A percentile compares a stretch with the other conserved stretches of the same genome.
phyloP scores from a whole-genome alignment of 2,888 invertebrate species.

The Macrophya annulata region DNA sequence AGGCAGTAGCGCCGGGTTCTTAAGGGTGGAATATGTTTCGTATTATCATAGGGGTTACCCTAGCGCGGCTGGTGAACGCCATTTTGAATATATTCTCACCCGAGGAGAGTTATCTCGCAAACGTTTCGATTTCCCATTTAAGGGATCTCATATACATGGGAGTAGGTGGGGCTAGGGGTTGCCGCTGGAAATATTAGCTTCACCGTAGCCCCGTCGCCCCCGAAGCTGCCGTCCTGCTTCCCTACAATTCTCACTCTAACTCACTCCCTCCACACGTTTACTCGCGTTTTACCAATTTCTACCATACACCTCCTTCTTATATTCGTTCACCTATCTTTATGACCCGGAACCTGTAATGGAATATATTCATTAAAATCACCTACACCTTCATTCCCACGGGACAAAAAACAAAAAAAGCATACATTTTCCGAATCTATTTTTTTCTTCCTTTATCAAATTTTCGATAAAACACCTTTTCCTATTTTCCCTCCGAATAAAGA shows the following conservation, averaged over 20 bases:
- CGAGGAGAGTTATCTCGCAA: constrained; percentile 78
- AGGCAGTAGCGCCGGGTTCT: constrained; percentile 63
- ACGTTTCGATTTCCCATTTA: constrained; percentile 80
- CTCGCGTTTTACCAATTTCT: constrained; percentile 59
- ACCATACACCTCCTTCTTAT: constrained; percentile 53
- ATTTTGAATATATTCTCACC: constrained; percentile 80
- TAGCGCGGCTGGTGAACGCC: constrained; percentile 72
- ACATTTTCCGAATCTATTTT: neutral
- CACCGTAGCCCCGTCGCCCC: constrained; percentile 56
- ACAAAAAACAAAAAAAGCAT: too few species aligned
- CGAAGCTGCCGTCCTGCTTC: constrained; percentile 53
- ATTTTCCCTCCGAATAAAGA: too few species aligned
- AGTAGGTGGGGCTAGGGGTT: constrained; percentile 62
- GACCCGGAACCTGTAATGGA: constrained; percentile 44
- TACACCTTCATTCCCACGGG: too few species aligned
- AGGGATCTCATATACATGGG: constrained; percentile 75
- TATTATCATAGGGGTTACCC: constrained; percentile 77
- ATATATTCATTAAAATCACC: constrained; percentile 44
- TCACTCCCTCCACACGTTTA: constrained; percentile 53
- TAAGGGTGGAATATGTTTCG: constrained; percentile 79
- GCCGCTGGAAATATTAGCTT: constrained; percentile 58
- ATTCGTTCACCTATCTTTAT: constrained; percentile 2
- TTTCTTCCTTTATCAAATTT: neutral
- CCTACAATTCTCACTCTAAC: constrained; percentile 48
- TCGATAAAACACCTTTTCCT: neutral